Evolutionary conservation across 37 sponge, comb jelly and placozoan species (phyloP).

Genomic region (Oopsacas minuta): DNA sequence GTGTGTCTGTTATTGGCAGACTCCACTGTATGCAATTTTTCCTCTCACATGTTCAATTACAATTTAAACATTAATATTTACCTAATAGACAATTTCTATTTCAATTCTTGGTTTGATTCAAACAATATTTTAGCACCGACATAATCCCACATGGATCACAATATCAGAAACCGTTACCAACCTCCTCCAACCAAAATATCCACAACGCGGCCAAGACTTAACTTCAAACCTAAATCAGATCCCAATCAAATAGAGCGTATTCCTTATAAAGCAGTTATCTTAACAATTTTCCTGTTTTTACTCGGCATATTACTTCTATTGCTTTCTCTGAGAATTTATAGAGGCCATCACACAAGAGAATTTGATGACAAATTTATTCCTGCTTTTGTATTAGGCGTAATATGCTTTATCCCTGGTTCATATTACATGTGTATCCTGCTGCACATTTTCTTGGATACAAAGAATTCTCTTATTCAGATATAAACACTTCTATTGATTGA

Average conservation of each 20-base stretch:
- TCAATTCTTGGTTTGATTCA: too few species aligned
- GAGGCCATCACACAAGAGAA: neutral
- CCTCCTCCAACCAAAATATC: constrained; percentile 11
- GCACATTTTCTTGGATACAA: neutral
- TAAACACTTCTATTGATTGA: neutral
- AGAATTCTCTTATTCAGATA: neutral
- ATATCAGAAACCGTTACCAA: neutral
- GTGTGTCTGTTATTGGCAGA: too few species aligned
- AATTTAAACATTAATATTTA: too few species aligned
- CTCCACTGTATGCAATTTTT: too few species aligned
- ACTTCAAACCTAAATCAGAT: neutral
- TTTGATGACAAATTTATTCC: constrained; percentile 8
- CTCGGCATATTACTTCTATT: neutral
- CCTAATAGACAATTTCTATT: too few species aligned
- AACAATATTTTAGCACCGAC: too few species aligned
- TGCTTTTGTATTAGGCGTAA: neutral
- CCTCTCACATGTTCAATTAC: too few species aligned
- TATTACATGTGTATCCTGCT: neutral
- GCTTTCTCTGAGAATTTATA: neutral
- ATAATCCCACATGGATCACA: neutral
- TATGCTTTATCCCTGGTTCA: neutral
- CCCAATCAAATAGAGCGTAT: neutral
- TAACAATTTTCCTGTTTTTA: neutral
- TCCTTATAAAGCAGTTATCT: neutral
- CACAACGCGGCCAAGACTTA: neutral